phyloP scores from a whole-genome alignment of 2,888 invertebrate genomes.

The Charanyca ferruginea region DNA sequence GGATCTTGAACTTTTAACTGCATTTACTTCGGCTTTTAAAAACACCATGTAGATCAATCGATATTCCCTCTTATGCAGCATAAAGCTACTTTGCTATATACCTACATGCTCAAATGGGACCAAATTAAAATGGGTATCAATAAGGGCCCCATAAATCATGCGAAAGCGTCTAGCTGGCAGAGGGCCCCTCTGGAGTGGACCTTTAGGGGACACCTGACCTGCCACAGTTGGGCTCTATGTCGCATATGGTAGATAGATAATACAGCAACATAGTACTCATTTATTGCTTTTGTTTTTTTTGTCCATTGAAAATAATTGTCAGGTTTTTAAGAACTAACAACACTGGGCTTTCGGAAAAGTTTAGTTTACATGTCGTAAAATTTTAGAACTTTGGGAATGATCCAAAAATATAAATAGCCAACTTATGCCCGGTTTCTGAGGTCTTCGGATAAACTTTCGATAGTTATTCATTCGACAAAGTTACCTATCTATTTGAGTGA shows the following conservation, averaged over 20 bases:
- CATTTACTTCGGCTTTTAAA: not conserved
- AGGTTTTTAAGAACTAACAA: not conserved
- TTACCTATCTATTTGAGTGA: too few species aligned
- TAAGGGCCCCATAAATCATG: constrained; percentile 86
- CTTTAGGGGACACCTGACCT: constrained; percentile 82
- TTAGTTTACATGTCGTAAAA: constrained; percentile 26
- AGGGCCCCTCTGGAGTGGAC: constrained; percentile 84
- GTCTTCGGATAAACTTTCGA: too few species aligned
- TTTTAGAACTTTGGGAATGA: not conserved
- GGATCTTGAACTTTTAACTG: not conserved
- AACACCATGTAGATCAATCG: constrained; percentile 14
- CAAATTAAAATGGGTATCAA: constrained; percentile 87
- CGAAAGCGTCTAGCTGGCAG: constrained; percentile 81
- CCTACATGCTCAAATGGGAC: constrained; percentile 58
- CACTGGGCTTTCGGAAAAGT: not conserved
- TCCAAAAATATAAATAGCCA: not conserved
- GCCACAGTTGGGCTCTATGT: constrained; percentile 70
- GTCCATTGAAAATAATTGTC: not conserved
- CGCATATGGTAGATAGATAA: constrained; percentile 54
- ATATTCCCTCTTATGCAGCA: constrained; percentile 29
- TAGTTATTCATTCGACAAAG: too few species aligned
- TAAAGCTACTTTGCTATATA: constrained; percentile 40
- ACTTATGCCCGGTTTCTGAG: not conserved
- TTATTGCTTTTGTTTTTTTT: not conserved
- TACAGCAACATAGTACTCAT: constrained; percentile 17